Evolutionary conservation across 2,888 invertebrate species (phyloP).

Genomic region (Gryllus longicercus): DNA sequence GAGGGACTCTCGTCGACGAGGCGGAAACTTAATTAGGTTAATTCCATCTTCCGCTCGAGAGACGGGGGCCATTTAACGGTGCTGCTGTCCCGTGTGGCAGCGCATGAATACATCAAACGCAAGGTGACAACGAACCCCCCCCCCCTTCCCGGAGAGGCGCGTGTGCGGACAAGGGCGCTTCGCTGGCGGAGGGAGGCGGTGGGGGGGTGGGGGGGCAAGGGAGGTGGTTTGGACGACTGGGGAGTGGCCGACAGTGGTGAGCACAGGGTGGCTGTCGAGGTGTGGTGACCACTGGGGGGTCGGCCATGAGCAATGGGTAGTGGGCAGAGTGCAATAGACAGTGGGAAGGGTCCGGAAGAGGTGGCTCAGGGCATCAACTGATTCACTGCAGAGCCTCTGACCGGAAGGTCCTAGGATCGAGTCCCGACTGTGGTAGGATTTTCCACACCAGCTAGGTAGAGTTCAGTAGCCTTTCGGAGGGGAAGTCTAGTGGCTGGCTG

Average conservation of each 20-base stretch:
- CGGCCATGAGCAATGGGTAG: no score
- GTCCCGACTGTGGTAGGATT: no score
- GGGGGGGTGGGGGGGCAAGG: neutral
- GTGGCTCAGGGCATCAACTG: no score
- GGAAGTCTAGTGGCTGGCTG: no score
- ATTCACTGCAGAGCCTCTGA: no score
- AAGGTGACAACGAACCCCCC: neutral
- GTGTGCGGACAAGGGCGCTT: neutral
- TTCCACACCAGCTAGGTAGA: no score
- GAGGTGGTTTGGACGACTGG: neutral
- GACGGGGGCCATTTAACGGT: neutral
- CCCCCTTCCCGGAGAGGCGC: neutral
- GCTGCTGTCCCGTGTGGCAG: neutral
- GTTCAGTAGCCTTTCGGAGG: no score
- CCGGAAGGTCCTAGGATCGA: no score
- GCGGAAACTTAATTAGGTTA: neutral
- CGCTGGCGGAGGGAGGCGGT: neutral
- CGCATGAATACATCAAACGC: constrained; percentile 8
- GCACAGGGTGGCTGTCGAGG: neutral
- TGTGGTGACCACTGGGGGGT: neutral
- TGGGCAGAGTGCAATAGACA: no score
- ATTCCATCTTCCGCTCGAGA: neutral
- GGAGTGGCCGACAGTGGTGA: neutral
- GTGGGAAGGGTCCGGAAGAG: no score
- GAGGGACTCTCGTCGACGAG: neutral